Base-by-base conservation (phyloP, 2,113 vertebrate genomes). In the Lagopus leucura region DNA sequence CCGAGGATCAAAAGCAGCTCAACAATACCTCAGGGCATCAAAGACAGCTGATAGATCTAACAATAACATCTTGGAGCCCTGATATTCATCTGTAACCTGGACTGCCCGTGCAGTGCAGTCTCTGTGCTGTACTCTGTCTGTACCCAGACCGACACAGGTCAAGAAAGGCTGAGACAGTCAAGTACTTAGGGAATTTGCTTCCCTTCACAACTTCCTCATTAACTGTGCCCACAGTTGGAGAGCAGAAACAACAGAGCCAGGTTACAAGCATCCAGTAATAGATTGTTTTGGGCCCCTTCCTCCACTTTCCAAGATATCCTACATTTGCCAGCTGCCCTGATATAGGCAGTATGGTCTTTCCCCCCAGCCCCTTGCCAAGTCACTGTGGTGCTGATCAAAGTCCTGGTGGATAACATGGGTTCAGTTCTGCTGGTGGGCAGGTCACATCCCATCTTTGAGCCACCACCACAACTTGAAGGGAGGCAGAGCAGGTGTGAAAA, bases 21-120 rank as follows among this genome's bases (percentile, higher is more conserved):
- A 94, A 94, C 95, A 97, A 96, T 96, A 97, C 91, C 94, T 96
- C 92, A 76, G 90, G 91, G 94, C 93, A 96, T 95, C 94, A 97
- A 95, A 97, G 94, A 92, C 91, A 94, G 91, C 85, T 94, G 94
- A 94, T 86, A 94, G 96, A 95, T 96, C 95, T 97, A 93, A 96
- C 93, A 96, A 94, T 94, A 96, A 95, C 88, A 93, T 97, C 92
- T 96, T 78, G 86, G 70, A 94, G 88, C 92, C 95, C 96, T 93
- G 91, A 95, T 95, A 95, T 95, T 94, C 94, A 65, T 95, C 95
- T 92, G 88, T 97, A 91, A 92, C 95, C 94, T 94, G 96, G 88
- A 91, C 94, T 96, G 93, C 95, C 91, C 70, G 2, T 88, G 94
- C 90, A 92, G 93, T 95, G 93, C 88, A 93, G 82, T 95, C 80